These are phyloP conservation scores for Fragum whitleyi DNA, from an alignment of 2,888 invertebrate species.

Conservation along the genomic window DNA sequence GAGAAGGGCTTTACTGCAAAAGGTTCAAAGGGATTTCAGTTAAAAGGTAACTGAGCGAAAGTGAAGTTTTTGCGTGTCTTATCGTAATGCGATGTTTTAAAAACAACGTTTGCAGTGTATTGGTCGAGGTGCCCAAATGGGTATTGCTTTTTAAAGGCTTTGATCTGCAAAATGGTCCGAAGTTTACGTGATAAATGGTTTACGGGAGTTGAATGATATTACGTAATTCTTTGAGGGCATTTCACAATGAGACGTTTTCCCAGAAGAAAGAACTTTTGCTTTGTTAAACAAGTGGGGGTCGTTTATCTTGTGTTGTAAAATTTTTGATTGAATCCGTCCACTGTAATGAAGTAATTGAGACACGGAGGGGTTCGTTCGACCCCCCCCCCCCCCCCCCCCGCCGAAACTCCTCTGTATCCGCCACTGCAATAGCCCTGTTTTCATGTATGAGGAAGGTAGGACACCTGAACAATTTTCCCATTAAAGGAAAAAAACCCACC, in stretches of 20 bases:
- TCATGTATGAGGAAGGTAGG: too few relatives aligned
- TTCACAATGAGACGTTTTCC: background rate
- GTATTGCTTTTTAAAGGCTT: constrained; percentile 1
- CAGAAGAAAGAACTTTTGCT: too few relatives aligned
- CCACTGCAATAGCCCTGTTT: too few relatives aligned
- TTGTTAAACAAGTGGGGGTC: too few relatives aligned
- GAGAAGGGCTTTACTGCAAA: constrained; percentile 30
- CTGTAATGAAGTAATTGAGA: too few relatives aligned
- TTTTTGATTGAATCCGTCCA: too few relatives aligned
- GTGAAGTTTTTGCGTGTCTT: constrained; percentile 50
- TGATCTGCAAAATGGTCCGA: constrained; percentile 5
- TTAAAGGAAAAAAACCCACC: too few relatives aligned
- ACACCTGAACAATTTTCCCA: too few relatives aligned
- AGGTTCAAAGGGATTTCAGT: constrained; percentile 58
- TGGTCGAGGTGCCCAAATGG: constrained; percentile 2
- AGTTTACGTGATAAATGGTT: constrained; percentile 1
- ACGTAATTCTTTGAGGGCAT: background rate
- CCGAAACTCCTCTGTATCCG: too few relatives aligned
- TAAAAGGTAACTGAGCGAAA: constrained; percentile 40
- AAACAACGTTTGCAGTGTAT: constrained; percentile 26
- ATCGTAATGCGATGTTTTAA: constrained; percentile 36
- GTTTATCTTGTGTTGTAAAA: too few relatives aligned
- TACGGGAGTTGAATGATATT: background rate
- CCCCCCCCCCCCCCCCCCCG: too few relatives aligned
- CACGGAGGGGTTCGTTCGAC: too few relatives aligned